Conservation (phyloP, 1,140 invertebrate genomes). For the Chrysopa pallens region DNA sequence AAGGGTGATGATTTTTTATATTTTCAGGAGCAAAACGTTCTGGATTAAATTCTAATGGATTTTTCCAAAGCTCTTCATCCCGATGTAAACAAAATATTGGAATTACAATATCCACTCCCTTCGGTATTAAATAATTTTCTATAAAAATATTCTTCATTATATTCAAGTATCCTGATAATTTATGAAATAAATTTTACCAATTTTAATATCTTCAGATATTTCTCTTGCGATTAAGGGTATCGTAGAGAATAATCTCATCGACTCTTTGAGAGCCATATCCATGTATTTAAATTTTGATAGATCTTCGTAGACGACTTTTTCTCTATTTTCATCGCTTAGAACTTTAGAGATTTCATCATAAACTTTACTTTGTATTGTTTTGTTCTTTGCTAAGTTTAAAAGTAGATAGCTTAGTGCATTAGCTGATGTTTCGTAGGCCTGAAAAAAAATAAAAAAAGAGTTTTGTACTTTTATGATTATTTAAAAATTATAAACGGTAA, state of each 20-base stretch:
- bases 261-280: constrained; percentile 53
- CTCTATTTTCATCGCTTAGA: constrained; percentile 26
- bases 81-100: constrained; percentile 42
- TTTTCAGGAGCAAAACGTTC: constrained; percentile 52
- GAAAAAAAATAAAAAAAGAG: no score
- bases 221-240: constrained; percentile 48
- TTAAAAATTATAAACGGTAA: no score
- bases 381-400: constrained; percentile 33
- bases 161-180: background rate
- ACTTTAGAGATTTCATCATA: constrained; percentile 44
- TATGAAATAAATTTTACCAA: constrained; percentile 22
- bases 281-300: constrained; percentile 49
- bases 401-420: constrained; percentile 34
- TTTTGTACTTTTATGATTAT: no score
- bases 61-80: constrained; percentile 38
- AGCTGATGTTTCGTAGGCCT: constrained; percentile 55
- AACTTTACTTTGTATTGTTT: constrained; percentile 34
- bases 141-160: constrained; percentile 1
- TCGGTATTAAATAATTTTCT: constrained; percentile 29
- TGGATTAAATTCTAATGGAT: constrained; percentile 59
- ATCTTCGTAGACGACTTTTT: constrained; percentile 40
- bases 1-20: constrained; percentile 27
- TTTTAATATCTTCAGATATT: constrained; percentile 32
- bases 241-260: constrained; percentile 46
- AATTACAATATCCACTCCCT: constrained; percentile 28